These are phyloP conservation scores for Grus americana DNA, from an alignment of 2,113 vertebrate species.

Conservation along the genomic window DNA sequence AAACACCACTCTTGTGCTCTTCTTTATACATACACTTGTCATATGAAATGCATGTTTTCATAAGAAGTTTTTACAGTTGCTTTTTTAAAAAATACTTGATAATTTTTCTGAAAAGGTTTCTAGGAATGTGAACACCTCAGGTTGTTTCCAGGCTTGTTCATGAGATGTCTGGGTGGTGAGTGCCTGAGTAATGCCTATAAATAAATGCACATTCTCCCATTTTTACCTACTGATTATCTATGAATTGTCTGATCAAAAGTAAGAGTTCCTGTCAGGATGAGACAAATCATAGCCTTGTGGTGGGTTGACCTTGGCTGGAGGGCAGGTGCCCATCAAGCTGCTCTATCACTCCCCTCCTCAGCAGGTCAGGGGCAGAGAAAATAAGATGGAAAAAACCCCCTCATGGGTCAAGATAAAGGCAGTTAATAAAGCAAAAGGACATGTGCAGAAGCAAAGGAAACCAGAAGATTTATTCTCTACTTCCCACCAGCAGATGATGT, in stretches of 20 bases:
- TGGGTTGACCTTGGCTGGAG: no score
- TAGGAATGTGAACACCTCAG: neutral
- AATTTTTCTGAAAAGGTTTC: neutral
- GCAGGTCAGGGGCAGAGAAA: no score
- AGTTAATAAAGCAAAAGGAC: no score
- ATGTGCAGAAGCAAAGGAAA: no score
- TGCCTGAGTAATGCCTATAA: neutral
- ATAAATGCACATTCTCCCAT: neutral
- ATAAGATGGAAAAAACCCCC: no score
- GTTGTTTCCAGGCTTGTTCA: neutral
- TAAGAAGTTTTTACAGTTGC: neutral
- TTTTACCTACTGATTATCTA: neutral
- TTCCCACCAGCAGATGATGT: no score
- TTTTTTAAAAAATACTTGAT: neutral
- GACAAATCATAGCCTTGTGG: neutral
- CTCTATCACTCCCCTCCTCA: no score
- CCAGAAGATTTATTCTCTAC: no score
- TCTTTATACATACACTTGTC: neutral
- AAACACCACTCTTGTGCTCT: neutral
- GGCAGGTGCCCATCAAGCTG: no score
- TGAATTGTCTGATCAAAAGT: neutral
- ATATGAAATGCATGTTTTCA: neutral
- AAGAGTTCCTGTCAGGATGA: neutral
- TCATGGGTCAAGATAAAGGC: no score
- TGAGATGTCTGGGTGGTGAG: neutral